phyloP scores from a whole-genome alignment of 2,888 invertebrate genomes.

The Masnerella sp. region DNA sequence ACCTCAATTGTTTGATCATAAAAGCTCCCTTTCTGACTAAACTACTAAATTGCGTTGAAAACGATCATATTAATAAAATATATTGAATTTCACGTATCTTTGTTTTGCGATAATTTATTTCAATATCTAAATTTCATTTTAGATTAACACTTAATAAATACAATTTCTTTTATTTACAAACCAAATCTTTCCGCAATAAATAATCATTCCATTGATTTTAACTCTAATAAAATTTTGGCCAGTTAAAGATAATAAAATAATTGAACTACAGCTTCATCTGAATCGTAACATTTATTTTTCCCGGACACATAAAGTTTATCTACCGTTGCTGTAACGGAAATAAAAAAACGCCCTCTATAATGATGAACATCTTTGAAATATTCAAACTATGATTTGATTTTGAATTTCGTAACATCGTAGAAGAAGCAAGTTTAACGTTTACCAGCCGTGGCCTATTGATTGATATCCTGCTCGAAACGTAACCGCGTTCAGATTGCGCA shows the following conservation, averaged over 20 bases:
- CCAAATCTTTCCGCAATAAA: too few species aligned
- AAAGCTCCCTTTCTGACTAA: conserved; percentile 14
- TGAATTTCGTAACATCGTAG: background rate
- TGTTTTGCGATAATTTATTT: background rate
- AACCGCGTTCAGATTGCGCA: conserved; percentile 55
- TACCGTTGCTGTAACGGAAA: too few species aligned
- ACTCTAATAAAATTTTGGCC: too few species aligned
- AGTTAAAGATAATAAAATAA: too few species aligned
- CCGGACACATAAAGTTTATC: too few species aligned
- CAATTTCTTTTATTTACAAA: too few species aligned
- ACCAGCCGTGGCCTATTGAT: conserved; percentile 47
- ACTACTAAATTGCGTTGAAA: conserved; percentile 21
- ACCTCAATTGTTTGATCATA: conserved; percentile 19
- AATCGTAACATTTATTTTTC: too few species aligned
- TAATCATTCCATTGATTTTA: too few species aligned
- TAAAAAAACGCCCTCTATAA: background rate
- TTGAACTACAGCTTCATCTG: too few species aligned
- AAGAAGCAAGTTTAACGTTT: conserved; percentile 20
- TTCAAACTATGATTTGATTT: too few species aligned
- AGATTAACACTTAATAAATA: too few species aligned
- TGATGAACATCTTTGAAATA: background rate
- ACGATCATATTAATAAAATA: background rate
- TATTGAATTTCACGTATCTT: background rate
- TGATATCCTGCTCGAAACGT: conserved; percentile 52
- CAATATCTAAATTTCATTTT: background rate